Base-by-base conservation (phyloP, 2,888 invertebrate genomes). In the Laspeyria flexula region DNA sequence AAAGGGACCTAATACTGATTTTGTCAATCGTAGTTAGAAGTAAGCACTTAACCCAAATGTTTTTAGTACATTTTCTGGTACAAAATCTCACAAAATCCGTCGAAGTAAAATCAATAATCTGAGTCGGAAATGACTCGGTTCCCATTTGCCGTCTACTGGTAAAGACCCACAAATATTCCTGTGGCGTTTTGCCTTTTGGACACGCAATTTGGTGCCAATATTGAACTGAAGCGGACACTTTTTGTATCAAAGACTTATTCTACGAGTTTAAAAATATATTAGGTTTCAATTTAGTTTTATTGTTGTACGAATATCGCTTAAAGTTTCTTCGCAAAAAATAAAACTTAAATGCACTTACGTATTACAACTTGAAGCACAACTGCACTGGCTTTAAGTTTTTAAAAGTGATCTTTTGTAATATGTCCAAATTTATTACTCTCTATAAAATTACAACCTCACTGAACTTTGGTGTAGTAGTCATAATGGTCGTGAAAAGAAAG, bases 61-160 rank as follows among this genome's bases (percentile, higher is more conserved):
- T 46, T 50, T 35, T 35, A 58, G 52, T 50, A 69, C 55, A 50
- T 41, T 61, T 60, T 44, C 40, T 48, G 62, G 43, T 56, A 21
- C 47, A 54, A 61, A 65, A 52, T 52, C 46, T 33, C 30, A 43
- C 47, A 41, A 65, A 69, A 54, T 54, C 47, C 43, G 48, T 38
- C 54, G 55, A 69, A 55, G 56, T 61, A 53, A 46, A 65, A 65
- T 69, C 66, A 65, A 67, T 69, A 59, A 57, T 43, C 58, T 45
- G 30, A 65, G 48, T 65, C 46, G 66, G 67, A 70, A 67, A 67
- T 67, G 50, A 67, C 49, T 67, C 49, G 49, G 53, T 45, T 52
- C 48, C 41, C 53, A 60, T 57, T 69, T 51, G 35, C 45, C 50
- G 50, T 54, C 50, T 48, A 31, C 43, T 49, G 41, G 35, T 55